Evolutionary conservation across 2,888 invertebrate genomes (phyloP).

Genomic region (Harmothoe impar): DNA sequence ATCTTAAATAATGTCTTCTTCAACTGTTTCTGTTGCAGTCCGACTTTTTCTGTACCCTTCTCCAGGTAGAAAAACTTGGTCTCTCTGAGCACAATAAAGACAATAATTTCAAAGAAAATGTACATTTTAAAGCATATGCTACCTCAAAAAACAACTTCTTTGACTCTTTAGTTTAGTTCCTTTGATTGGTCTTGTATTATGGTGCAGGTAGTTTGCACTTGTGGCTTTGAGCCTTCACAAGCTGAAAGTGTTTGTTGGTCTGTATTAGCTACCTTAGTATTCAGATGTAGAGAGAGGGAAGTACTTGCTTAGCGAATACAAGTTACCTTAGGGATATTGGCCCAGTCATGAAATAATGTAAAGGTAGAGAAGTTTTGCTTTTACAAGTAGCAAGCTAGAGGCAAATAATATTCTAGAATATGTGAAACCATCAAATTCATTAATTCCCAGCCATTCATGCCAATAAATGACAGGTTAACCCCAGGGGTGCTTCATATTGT

Average conservation of each 20-base stretch:
- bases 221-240: slow-evolving; percentile 1
- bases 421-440: too few species aligned
- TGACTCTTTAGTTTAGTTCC: not conserved
- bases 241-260: not conserved
- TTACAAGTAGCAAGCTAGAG: too few species aligned
- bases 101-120: slow-evolving; percentile 10
- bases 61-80: slow-evolving; percentile 49
- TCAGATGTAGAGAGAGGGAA: too few species aligned
- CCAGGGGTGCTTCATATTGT: too few species aligned
- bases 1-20: not conserved
- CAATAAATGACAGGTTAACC: too few species aligned
- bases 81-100: slow-evolving; percentile 40
- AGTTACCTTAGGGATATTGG: too few species aligned
- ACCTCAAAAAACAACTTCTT: not conserved
- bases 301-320: too few species aligned
- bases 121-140: not conserved
- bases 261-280: not conserved
- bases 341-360: too few species aligned
- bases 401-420: too few species aligned
- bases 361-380: too few species aligned
- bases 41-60: slow-evolving; percentile 43
- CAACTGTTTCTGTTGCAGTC: slow-evolving; percentile 34
- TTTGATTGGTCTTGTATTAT: slow-evolving; percentile 16
- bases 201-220: slow-evolving; percentile 31
- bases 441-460: too few species aligned